Conservation (phyloP, 2,797 vertebrate genomes). For the Amblyopsis hoosieri region DNA sequence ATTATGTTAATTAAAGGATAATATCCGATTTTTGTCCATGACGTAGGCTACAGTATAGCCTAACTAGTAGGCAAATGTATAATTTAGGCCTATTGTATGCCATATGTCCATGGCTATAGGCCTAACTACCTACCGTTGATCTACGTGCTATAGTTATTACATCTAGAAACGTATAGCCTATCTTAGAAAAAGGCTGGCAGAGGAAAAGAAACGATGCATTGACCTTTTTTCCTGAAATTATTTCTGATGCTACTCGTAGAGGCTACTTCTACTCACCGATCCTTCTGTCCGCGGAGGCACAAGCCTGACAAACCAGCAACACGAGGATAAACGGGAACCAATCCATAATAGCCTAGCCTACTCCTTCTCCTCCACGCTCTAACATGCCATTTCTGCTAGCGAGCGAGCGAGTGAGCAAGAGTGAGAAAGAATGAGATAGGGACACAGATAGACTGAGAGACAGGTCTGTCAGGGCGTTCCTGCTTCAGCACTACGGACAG, state of each 20-base stretch:
- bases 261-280: slow-evolving; percentile 54
- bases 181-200: no score
- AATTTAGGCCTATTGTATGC: no score
- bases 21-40: no score
- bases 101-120: no score
- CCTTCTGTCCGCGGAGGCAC: slow-evolving; percentile 48
- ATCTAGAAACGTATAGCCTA: no score
- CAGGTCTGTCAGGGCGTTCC: slow-evolving; percentile 9
- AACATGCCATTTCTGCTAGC: neutral
- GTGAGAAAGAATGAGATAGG: slow-evolving; percentile 5
- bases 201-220: neutral
- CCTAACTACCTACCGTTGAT: no score
- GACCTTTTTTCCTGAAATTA: neutral
- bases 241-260: neutral
- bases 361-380: slow-evolving; percentile 8
- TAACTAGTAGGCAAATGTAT: no score
- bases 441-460: slow-evolving; percentile 9
- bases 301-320: slow-evolving; percentile 30
- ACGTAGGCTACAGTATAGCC: no score
- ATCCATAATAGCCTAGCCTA: slow-evolving; percentile 45
- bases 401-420: neutral
- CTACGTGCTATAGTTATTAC: no score
- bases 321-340: slow-evolving; percentile 36
- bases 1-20: no score
- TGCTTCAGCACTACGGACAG: slow-evolving; percentile 31